Evolutionary conservation across 1,140 invertebrate species (phyloP).

Genomic region (Aphaenogaster ashmeadi): DNA sequence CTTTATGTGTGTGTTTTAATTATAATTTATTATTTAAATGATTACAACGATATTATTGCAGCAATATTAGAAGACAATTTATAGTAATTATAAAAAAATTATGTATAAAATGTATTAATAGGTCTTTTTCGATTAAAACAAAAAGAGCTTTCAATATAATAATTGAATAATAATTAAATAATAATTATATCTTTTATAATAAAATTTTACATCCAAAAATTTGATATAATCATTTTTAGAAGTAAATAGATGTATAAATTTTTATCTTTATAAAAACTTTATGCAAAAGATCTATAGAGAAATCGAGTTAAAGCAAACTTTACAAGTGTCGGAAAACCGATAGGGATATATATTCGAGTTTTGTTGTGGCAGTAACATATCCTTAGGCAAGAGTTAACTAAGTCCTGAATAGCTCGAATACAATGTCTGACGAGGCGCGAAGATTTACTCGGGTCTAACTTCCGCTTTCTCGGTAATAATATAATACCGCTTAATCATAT

Average conservation of each 20-base stretch:
- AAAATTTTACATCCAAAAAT: neutral
- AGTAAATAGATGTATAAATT: neutral
- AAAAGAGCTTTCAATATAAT: neutral
- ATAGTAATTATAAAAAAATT: neutral
- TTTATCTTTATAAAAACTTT: neutral
- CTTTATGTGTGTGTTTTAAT: neutral
- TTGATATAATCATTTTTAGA: neutral
- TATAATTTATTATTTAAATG: slow-evolving; percentile 7
- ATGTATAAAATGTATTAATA: neutral
- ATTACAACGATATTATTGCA: neutral
- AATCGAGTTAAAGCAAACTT: neutral
- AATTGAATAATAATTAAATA: neutral
- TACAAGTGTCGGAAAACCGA: neutral
- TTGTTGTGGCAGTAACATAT: slow-evolving; percentile 22
- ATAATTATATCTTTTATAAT: neutral
- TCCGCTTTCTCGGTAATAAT: slow-evolving; percentile 28
- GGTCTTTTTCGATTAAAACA: neutral
- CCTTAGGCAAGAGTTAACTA: slow-evolving; percentile 17
- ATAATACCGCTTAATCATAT: slow-evolving; percentile 52
- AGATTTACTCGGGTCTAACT: slow-evolving; percentile 49
- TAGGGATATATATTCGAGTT: slow-evolving; percentile 18
- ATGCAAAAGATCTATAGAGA: neutral
- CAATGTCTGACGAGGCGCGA: slow-evolving; percentile 29
- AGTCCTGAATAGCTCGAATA: slow-evolving; percentile 40
- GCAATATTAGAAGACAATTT: neutral